These are phyloP conservation scores for Epizoanthus scotinus DNA, from an alignment of 92 coral and sea anemone species.

Conservation along the genomic window DNA sequence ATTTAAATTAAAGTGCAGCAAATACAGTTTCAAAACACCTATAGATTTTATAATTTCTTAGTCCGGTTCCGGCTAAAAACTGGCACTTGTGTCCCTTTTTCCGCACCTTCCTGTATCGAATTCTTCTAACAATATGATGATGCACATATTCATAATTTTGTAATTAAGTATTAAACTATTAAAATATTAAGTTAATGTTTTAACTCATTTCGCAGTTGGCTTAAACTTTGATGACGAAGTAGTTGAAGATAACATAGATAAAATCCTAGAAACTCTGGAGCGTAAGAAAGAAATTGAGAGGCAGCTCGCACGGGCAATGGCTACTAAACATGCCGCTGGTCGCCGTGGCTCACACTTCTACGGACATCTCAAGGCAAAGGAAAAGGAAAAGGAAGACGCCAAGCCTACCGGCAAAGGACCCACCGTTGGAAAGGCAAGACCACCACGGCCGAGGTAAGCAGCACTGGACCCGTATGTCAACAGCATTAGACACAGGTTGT, in stretches of 20 bases:
- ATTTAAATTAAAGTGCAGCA: no score
- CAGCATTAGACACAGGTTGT: no score
- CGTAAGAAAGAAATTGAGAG: slow-evolving; percentile 28
- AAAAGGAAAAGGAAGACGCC: slow-evolving; percentile 34
- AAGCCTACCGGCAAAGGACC: slow-evolving; percentile 38
- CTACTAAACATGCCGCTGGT: neutral
- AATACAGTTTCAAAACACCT: no score
- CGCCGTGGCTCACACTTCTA: slow-evolving; percentile 81
- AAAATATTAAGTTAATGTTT: no score
- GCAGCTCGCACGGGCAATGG: neutral
- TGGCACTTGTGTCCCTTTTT: no score
- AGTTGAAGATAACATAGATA: slow-evolving; percentile 14
- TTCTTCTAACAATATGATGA: no score
- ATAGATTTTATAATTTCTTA: no score
- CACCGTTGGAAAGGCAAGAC: slow-evolving; percentile 52
- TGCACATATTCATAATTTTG: no score
- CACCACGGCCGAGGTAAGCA: slow-evolving; percentile 85
- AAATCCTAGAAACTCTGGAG: slow-evolving; percentile 15
- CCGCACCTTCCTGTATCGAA: no score
- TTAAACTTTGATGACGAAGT: slow-evolving; percentile 36
- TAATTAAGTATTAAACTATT: no score
- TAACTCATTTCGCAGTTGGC: slow-evolving; percentile 3
- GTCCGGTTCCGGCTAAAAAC: no score
- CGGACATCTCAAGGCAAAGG: slow-evolving; percentile 59
- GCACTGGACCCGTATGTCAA: no score